Percentiles rank a stretch among this genome's conserved stretches.
Evolutionary conservation across 2,888 invertebrate genomes (phyloP).

Genomic region (Carcina quercana): DNA sequence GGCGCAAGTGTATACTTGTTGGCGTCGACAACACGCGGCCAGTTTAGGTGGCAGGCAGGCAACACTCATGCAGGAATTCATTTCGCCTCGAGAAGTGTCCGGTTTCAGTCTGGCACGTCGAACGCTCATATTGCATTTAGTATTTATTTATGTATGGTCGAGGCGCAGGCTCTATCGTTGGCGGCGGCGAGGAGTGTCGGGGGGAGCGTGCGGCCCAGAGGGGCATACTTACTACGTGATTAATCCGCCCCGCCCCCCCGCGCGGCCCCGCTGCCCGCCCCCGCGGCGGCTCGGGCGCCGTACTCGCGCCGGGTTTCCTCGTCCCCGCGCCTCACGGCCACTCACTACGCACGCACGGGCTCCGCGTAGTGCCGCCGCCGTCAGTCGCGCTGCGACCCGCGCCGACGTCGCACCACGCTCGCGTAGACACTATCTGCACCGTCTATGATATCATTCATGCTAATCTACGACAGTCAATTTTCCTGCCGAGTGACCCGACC

Average conservation of each 20-base stretch:
- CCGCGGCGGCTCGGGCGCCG: slow-evolving; percentile 52
- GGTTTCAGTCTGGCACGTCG: slow-evolving; percentile 70
- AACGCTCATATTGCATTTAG: slow-evolving; percentile 59
- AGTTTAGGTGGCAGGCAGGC: slow-evolving; percentile 59
- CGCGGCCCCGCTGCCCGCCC: slow-evolving; percentile 31
- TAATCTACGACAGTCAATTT: slow-evolving; percentile 64
- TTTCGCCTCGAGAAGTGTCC: slow-evolving; percentile 66
- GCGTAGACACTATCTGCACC: slow-evolving; percentile 26
- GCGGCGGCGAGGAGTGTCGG: slow-evolving; percentile 31
- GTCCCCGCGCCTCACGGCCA: slow-evolving; percentile 74
- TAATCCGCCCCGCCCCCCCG: slow-evolving; percentile 50
- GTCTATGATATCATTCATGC: slow-evolving; percentile 62
- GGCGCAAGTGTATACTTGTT: not conserved
- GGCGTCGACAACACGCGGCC: slow-evolving; percentile 18
- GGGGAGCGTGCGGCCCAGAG: slow-evolving; percentile 42
- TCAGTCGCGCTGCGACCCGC: slow-evolving; percentile 70
- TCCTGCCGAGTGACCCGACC: slow-evolving; percentile 58
- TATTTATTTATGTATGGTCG: slow-evolving; percentile 70
- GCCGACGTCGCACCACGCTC: slow-evolving; percentile 48
- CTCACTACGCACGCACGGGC: slow-evolving; percentile 71
- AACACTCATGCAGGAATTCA: slow-evolving; percentile 62
- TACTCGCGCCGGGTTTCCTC: slow-evolving; percentile 73
- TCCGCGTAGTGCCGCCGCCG: slow-evolving; percentile 60
- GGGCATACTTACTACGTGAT: slow-evolving; percentile 74
- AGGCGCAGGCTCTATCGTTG: slow-evolving; percentile 61